Evolutionary conservation across 2,888 invertebrate genomes (phyloP), one percentile per base, ranked within the genome.

Genomic region (Abrostola tripartita): DNA sequence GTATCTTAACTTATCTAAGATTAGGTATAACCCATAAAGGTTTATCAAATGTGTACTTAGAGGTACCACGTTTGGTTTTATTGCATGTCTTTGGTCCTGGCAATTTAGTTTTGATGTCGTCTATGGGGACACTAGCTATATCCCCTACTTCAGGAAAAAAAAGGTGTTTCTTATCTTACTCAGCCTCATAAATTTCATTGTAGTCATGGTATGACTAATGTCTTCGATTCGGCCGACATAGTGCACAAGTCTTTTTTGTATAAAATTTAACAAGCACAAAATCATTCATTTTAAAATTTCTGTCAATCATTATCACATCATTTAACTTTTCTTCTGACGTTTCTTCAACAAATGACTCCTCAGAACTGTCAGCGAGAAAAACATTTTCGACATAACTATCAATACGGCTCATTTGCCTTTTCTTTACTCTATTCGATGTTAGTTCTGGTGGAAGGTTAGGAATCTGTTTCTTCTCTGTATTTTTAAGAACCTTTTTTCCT

Each of bases 131-230:
- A 38, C 57, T 57, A n/a, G 63, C 24, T 62, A 62, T 57, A 53
- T 68, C 66, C 14, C 66, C 58, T 51, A 66, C 42, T 54, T 70
- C 61, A 54, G 63, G 55, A 52, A 14, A 52, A n/a, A 12, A 67
- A 74, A 71, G 2, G 71, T 74, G 51, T 68, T 71, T 59, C 61
- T 37, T 63, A 71, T 70, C 65, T 78, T 78, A 54, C 75, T 78
- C 63, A 68, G 14, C 35, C 78, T 57, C 75, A 78, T 76, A 73
- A 52, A 52, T 38, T 52, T 80, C 5, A 74, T 63, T 50, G 72
- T 75, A 58, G 78, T 74, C 78, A 61, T 61, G 12, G 50, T 50
- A 37, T 51, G 68, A 75, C 67, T 68, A 71, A 65, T 38, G 44
- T 68, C 71, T 63, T 68, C 67, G 35, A 71, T 76, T 71, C 37